Evolutionary conservation across 2,888 invertebrate genomes (phyloP), one percentile per base, ranked within the genome.

Genomic region (Didymodactylos carnosus): DNA sequence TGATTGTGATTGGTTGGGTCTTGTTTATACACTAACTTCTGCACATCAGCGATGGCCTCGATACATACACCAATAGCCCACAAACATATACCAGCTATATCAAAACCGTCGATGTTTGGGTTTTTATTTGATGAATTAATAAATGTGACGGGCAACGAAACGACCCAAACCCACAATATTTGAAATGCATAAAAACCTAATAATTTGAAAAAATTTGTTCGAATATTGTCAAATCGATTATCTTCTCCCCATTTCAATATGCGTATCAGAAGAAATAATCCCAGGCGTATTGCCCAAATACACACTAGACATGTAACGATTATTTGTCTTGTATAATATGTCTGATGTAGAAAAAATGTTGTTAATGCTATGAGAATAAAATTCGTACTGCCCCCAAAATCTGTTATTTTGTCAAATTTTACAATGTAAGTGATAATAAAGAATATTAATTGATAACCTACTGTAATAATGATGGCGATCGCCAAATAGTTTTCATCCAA

Each of bases 381-480:
- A 84, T 93, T 93, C 74, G 90, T 89, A 75, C 93, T 93, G 13
- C 93, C 92, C 76, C 92, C 92, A 84, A 93, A 91, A 83, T 94
- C 93, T 0, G 92, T 91, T 75, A 93, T 86, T 85, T 92, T 92
- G 82, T 93, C 92, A 85, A 90, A 88, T 83, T 92, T 90, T 49
- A 16, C 7, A 3, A 46, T 13, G 8, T 46, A 19, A n/a, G 10
- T 46, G 40, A n/a, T 7, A 7, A 19, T 27, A 51, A 27, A 14
- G 10, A 16, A 6, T 14, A 27, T 27, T 27, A 7, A 51, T 27
- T 51, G 51, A 25, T 51, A 51, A 14, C 51, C 51, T 14, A 51
- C 51, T 8, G 51, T 51, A 2, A 51, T 51, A 1, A 51, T 14
- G 16, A 27, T 27, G 29, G 51, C 29, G 5, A 51, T 19, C 13